phyloP scores from a whole-genome alignment of 2,888 invertebrate species.

The Drosophila meridiana region DNA sequence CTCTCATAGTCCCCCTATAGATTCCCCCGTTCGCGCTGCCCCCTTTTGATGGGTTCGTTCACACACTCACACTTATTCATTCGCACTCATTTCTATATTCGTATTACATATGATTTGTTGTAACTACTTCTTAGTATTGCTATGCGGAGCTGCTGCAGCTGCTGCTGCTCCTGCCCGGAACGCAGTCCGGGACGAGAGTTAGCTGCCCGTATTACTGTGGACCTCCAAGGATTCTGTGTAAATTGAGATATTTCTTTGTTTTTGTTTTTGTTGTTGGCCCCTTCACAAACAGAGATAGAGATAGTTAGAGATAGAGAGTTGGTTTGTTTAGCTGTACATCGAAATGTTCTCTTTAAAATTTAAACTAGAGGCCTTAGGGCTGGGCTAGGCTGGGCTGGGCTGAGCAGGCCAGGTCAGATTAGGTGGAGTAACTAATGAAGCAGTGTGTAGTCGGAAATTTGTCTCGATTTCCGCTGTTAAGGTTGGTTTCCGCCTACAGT shows the following conservation, averaged over 20 bases:
- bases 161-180: conserved; percentile 2
- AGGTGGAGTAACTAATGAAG: conserved; percentile 10
- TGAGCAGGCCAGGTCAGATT: neutral
- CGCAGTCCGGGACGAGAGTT: neutral
- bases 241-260: conserved; percentile 49
- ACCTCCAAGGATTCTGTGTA: conserved; percentile 33
- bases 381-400: neutral
- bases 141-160: conserved; percentile 20
- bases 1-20: neutral
- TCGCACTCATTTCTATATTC: conserved; percentile 29
- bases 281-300: conserved; percentile 18
- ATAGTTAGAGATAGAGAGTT: conserved; percentile 3
- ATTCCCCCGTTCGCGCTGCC: neutral
- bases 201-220: conserved; percentile 8
- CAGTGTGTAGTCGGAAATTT: conserved; percentile 40
- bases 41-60: neutral
- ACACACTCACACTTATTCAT: conserved; percentile 2
- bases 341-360: conserved; percentile 21
- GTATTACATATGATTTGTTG: conserved; percentile 52
- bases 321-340: conserved; percentile 4
- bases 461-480: conserved; percentile 42
- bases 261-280: conserved; percentile 30
- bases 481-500: conserved; percentile 36
- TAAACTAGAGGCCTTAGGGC: conserved; percentile 28
- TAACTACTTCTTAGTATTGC: conserved; percentile 49